Evolutionary conservation across 2,888 invertebrate species (phyloP), one percentile per base, ranked within the genome.

Genomic region (Thysanoteuthis rhombus): DNA sequence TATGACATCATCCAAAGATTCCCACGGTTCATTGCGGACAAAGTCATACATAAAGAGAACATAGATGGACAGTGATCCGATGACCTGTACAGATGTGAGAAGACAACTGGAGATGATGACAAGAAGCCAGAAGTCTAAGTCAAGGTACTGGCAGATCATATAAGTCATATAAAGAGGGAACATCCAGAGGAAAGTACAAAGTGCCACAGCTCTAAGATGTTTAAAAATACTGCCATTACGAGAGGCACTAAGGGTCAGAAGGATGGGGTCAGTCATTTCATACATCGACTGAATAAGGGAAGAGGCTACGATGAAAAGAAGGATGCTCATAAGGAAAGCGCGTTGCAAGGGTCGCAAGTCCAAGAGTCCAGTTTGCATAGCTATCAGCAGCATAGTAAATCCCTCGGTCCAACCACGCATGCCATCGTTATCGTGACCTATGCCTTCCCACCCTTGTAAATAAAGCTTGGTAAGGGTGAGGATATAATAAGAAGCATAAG

Each of bases 281-380:
- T 97, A 97, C 96, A 97, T 97, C 25, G 97, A 97, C 95, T 98
- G 97, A 25, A 97, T 97, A n/a, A 97, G 96, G 3, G 97, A 97
- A 0, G 97, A 97, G n/a, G 97, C 95, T 12, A 97, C 97, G 90
- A 97, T 97, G 94, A 97, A 97, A 32, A 97, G 95, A 4, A 97
- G 97, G 45, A 97, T 97, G 89, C 97, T 97, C 96, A 98, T 97
- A 28, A 97, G 96, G 93, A 97, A 97, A 92, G 97, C 97, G 93
- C 97, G 96, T 93, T 97, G 97, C 28, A 97, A 96, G 94, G 97
- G 97, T 94, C 97, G 96, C 95, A 97, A 96, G 93, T 97, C 97
- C 6, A 97, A 96, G 1, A 97, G 95, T 19, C 97, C 97, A 0
- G 97, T 97, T 96, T 97, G 97, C 0, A 97, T 95, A 2, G 97